Evolutionary conservation across 1,140 invertebrate species (phyloP).

Genomic region (Drosophila kepulauana): DNA sequence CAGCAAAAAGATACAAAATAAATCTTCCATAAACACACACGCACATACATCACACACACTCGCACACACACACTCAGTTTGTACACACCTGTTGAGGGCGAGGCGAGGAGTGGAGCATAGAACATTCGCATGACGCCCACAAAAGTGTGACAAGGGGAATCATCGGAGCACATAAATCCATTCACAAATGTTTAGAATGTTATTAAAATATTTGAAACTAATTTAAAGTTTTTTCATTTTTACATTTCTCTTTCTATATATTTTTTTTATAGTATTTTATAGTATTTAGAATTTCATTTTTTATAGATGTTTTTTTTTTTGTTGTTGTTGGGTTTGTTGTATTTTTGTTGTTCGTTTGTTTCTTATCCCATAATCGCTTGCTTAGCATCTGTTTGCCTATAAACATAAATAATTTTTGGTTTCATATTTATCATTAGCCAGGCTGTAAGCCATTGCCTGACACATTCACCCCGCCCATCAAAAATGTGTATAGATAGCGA

Average conservation of each 20-base stretch:
- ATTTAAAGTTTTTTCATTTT: constrained; percentile 65
- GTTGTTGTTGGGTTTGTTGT: constrained; percentile 17
- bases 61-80: neutral
- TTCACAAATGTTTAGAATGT: constrained; percentile 84
- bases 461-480: constrained; percentile 26
- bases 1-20: constrained; percentile 60
- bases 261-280: constrained; percentile 34
- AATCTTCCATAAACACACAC: constrained; percentile 48
- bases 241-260: neutral
- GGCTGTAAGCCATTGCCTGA: constrained; percentile 68
- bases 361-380: constrained; percentile 71
- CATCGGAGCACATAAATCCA: constrained; percentile 76
- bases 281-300: constrained; percentile 64
- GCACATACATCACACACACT: constrained; percentile 16
- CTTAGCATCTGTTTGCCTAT: constrained; percentile 39
- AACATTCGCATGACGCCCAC: constrained; percentile 63
- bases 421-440: constrained; percentile 69
- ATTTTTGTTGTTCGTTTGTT: constrained; percentile 41
- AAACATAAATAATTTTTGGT: constrained; percentile 67
- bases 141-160: constrained; percentile 72
- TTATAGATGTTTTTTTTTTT: constrained; percentile 17
- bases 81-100: constrained; percentile 66
- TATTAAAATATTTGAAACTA: constrained; percentile 85
- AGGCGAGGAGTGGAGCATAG: constrained; percentile 2
- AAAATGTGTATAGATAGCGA: constrained; percentile 3